Percentiles rank a stretch among this genome's conserved stretches.
Conservation (phyloP, 2,888 invertebrate genomes). For the Caenorhabditis macrosperma region DNA sequence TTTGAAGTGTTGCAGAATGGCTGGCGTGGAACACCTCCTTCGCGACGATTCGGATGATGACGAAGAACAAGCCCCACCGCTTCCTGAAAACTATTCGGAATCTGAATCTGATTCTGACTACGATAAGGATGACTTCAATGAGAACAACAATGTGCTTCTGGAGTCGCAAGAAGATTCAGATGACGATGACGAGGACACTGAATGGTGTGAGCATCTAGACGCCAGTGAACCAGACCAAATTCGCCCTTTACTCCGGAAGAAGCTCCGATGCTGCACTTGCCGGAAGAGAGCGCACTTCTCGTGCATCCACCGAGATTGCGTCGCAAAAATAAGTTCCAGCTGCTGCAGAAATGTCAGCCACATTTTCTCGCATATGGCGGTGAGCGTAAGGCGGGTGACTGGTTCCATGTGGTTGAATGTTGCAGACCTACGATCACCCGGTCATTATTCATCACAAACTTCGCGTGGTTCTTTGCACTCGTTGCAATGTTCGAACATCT, state of each 20-base stretch:
- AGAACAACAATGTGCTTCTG: not conserved
- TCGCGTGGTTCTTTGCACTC: constrained; percentile 5
- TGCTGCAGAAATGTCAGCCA: constrained; percentile 23
- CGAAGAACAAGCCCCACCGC: no score
- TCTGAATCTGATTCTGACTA: not conserved
- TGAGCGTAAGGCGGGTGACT: not conserved
- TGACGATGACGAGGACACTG: constrained; percentile 2
- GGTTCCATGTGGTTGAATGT: not conserved
- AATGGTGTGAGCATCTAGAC: constrained; percentile 22
- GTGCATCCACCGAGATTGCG: constrained; percentile 25
- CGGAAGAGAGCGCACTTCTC: constrained; percentile 5
- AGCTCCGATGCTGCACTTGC: not conserved
- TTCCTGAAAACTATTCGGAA: not conserved
- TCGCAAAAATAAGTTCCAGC: not conserved
- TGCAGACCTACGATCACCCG: constrained; percentile 31
- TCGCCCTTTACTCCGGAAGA: not conserved
- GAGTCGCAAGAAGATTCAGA: not conserved
- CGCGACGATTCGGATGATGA: no score
- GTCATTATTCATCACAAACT: constrained; percentile 21
- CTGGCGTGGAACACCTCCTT: no score
- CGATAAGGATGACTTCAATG: not conserved
- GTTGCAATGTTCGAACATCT: constrained; percentile 6
- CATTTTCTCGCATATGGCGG: constrained; percentile 21
- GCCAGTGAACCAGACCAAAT: not conserved
- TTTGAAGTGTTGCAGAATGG: no score